A percentile compares a stretch with the other conserved stretches of the same genome.
phyloP scores from a whole-genome alignment of 2,113 vertebrate species.

The Lates calcarifer region DNA sequence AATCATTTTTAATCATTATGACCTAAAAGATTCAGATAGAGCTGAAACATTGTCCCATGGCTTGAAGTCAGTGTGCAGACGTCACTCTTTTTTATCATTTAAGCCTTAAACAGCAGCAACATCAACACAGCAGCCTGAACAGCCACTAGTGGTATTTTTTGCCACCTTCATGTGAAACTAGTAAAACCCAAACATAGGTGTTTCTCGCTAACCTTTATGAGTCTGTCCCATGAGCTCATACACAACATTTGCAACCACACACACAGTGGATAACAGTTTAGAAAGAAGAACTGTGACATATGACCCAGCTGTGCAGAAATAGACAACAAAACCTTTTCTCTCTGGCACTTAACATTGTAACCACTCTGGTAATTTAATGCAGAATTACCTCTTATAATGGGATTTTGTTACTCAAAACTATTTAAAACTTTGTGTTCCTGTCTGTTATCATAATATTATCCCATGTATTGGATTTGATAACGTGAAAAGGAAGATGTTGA shows the following conservation, averaged over 20 bases:
- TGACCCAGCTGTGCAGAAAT: background rate
- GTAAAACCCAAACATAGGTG: slow-evolving; percentile 38
- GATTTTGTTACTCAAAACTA: background rate
- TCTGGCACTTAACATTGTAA: background rate
- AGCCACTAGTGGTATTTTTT: background rate
- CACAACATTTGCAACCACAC: slow-evolving; percentile 1
- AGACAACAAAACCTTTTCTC: background rate
- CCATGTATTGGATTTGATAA: background rate
- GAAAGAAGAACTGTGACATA: background rate
- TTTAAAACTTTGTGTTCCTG: background rate
- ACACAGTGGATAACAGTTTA: background rate
- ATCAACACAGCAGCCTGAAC: too few relatives aligned
- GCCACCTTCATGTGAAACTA: slow-evolving; percentile 48
- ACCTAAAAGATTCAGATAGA: too few relatives aligned
- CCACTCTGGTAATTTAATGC: background rate
- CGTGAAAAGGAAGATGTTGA: background rate
- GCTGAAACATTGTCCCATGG: too few relatives aligned
- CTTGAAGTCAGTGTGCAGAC: background rate
- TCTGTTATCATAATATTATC: background rate
- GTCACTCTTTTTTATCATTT: too few relatives aligned
- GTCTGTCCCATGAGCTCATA: slow-evolving; percentile 6
- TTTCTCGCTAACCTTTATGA: background rate
- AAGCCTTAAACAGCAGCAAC: background rate
- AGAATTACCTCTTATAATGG: background rate
- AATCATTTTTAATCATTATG: too few relatives aligned